phyloP scores from a whole-genome alignment of 2,888 invertebrate genomes.

The Quadroppia sp. region DNA sequence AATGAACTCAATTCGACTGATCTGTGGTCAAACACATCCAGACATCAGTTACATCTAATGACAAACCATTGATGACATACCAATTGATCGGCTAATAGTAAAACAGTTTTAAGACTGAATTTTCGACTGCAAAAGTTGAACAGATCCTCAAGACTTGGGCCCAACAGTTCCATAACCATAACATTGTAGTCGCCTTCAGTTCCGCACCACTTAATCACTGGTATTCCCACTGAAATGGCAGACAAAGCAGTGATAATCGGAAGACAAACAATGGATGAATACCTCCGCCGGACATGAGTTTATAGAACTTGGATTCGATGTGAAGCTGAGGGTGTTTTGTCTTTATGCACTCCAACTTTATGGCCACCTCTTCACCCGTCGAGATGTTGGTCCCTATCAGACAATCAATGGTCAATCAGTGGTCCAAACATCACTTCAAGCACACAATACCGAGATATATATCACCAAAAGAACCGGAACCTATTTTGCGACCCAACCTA shows the following conservation, averaged over 20 bases:
- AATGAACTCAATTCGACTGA: conserved; percentile 76
- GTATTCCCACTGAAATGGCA: not conserved
- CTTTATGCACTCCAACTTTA: conserved; percentile 98
- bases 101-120: conserved; percentile 95
- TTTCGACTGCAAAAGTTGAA: conserved; percentile 98
- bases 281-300: conserved; percentile 90
- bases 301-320: conserved; percentile 99
- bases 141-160: conserved; percentile 97
- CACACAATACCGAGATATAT: conserved; percentile 71
- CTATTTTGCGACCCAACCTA: conserved; percentile 94
- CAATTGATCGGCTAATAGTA: conserved; percentile 96
- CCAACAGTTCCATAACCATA: conserved; percentile 97
- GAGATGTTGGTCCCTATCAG: too few species aligned
- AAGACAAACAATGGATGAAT: not conserved
- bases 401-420: too few species aligned
- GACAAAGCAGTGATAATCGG: not conserved
- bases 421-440: too few species aligned
- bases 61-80: too few species aligned
- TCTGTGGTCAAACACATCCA: too few species aligned
- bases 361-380: conserved; percentile 80
- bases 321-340: conserved; percentile 98
- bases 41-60: too few species aligned
- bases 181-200: conserved; percentile 71
- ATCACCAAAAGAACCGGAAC: conserved; percentile 99
- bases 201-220: too few species aligned